Evolutionary conservation across 2,888 invertebrate species (phyloP).

Genomic region (Pollenia amentaria): DNA sequence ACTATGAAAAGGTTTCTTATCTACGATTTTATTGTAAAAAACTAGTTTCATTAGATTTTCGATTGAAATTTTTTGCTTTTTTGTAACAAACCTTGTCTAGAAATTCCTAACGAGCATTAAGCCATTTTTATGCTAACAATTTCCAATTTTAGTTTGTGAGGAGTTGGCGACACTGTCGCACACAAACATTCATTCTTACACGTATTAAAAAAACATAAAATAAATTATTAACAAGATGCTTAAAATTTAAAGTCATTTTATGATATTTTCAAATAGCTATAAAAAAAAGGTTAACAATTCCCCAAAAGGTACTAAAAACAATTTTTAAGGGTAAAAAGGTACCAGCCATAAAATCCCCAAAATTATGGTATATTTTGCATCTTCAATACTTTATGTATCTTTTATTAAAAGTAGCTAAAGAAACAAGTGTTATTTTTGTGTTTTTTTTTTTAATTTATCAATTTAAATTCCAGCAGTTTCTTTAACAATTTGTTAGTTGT

Average conservation of each 20-base stretch:
- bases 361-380: background rate
- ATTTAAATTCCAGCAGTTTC: constrained; percentile 33
- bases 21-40: too few relatives aligned
- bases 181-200: background rate
- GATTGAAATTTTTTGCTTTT: too few relatives aligned
- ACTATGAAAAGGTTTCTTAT: too few relatives aligned
- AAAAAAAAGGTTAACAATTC: too few relatives aligned
- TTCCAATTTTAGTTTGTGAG: too few relatives aligned
- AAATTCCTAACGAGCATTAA: too few relatives aligned
- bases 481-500: constrained; percentile 22
- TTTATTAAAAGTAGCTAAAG: background rate
- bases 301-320: background rate
- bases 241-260: constrained; percentile 15
- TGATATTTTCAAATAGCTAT: background rate
- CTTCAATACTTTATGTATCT: too few relatives aligned
- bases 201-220: background rate
- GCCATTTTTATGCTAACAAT: too few relatives aligned
- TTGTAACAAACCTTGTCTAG: too few relatives aligned
- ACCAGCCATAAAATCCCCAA: background rate
- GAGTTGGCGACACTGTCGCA: background rate
- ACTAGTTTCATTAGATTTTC: too few relatives aligned
- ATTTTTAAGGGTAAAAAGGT: background rate
- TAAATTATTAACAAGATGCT: constrained; percentile 40
- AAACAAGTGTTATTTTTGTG: constrained; percentile 52
- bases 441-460: background rate